Evolutionary conservation across 2,113 vertebrate species (phyloP).

Genomic region (Patagioenas fasciata): DNA sequence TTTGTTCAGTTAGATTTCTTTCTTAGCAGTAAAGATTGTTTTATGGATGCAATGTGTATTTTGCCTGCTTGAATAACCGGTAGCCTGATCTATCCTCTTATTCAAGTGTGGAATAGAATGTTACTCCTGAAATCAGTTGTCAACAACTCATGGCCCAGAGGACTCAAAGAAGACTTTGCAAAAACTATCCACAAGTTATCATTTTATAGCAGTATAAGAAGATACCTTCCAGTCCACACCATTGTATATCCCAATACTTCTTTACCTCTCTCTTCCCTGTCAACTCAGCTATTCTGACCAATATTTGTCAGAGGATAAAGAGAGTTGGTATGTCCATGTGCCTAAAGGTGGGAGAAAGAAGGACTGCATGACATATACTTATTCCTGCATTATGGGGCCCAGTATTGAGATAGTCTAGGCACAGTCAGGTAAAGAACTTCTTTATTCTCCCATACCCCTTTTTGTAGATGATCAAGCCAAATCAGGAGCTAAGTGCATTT

Average conservation of each 20-base stretch:
- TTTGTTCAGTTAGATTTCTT: background rate
- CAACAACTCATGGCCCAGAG: background rate
- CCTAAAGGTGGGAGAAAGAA: background rate
- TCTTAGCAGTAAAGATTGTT: background rate
- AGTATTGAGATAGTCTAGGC: background rate
- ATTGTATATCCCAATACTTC: background rate
- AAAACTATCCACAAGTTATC: background rate
- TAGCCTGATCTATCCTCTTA: fast-evolving
- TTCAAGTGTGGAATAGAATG: background rate
- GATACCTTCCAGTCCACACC: background rate
- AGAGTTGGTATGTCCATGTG: background rate
- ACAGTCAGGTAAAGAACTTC: background rate
- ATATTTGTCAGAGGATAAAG: background rate
- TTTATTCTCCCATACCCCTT: background rate
- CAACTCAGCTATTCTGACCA: background rate
- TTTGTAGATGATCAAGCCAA: background rate
- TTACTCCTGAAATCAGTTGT: background rate
- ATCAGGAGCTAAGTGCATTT: background rate
- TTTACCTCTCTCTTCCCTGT: background rate
- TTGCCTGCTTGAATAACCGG: background rate
- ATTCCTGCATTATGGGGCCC: background rate
- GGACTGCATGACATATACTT: background rate
- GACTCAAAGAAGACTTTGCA: background rate
- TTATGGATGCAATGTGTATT: background rate
- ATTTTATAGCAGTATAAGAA: background rate